These are phyloP conservation scores for Margarornis squamiger DNA, from an alignment of 2,797 vertebrate species.

Conservation along the genomic window DNA sequence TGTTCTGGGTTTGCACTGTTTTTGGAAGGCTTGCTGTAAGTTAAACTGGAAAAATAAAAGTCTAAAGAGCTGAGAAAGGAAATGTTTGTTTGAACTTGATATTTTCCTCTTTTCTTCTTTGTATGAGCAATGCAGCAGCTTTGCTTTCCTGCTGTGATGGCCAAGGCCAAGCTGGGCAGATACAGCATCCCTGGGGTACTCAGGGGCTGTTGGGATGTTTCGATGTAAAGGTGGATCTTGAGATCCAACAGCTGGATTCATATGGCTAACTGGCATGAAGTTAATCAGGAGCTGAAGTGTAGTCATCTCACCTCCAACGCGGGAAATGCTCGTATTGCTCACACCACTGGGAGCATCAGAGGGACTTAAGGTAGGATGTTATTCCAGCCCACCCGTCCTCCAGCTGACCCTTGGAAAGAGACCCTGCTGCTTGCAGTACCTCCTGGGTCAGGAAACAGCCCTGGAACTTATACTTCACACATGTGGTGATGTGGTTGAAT, in stretches of 20 bases:
- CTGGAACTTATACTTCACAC: background rate
- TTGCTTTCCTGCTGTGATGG: background rate
- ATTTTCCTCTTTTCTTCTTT: constrained; percentile 1
- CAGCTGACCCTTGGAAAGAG: background rate
- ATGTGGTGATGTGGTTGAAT: background rate
- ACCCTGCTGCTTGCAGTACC: background rate
- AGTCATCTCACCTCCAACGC: rapidly evolving
- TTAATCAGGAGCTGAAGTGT: background rate
- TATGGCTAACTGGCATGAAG: background rate
- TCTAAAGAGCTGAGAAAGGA: background rate
- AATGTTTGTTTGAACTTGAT: constrained; percentile 12
- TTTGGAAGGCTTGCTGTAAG: background rate
- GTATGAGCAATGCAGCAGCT: background rate
- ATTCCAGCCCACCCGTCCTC: background rate
- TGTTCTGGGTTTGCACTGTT: background rate
- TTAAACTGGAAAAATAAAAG: constrained; percentile 22
- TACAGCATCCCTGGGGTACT: rapidly evolving
- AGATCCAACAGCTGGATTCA: background rate
- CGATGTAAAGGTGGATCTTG: background rate
- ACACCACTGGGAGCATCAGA: background rate
- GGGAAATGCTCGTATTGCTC: background rate
- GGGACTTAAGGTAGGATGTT: background rate
- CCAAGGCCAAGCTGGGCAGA: background rate
- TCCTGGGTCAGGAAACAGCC: background rate
- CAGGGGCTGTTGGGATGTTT: background rate